A percentile compares a stretch with the other conserved stretches of the same genome.
Conservation (phyloP, 2,113 vertebrate species). For the Plectropomus leopardus region DNA sequence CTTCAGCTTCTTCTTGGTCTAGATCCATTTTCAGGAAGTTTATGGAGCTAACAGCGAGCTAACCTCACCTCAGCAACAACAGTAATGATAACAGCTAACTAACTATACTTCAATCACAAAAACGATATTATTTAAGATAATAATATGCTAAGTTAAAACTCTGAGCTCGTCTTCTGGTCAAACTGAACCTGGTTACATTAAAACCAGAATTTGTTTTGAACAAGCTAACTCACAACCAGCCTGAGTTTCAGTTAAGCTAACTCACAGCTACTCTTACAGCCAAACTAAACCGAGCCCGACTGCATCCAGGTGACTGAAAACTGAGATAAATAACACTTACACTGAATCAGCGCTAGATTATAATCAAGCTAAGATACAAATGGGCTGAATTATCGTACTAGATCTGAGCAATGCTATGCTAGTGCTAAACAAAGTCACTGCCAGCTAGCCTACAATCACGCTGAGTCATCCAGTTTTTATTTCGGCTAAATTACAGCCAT, state of each 20-base stretch:
- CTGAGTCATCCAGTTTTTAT: neutral
- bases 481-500: neutral
- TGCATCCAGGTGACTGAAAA: neutral
- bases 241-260: neutral
- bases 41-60: neutral
- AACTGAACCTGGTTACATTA: no score
- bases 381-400: no score
- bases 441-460: neutral
- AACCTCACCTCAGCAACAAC: no score
- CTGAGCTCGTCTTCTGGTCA: no score
- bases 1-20: constrained; percentile 48
- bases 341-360: no score
- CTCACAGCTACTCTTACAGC: neutral
- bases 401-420: no score
- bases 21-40: constrained; percentile 43
- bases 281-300: neutral
- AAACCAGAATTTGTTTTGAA: no score
- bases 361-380: no score
- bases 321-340: neutral
- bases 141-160: neutral
- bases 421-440: neutral
- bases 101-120: neutral
- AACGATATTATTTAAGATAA: no score
- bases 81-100: neutral
- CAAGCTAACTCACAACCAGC: neutral